Conservation (phyloP, 2,113 vertebrate species). For the Leptobrachium ailaonicum region DNA sequence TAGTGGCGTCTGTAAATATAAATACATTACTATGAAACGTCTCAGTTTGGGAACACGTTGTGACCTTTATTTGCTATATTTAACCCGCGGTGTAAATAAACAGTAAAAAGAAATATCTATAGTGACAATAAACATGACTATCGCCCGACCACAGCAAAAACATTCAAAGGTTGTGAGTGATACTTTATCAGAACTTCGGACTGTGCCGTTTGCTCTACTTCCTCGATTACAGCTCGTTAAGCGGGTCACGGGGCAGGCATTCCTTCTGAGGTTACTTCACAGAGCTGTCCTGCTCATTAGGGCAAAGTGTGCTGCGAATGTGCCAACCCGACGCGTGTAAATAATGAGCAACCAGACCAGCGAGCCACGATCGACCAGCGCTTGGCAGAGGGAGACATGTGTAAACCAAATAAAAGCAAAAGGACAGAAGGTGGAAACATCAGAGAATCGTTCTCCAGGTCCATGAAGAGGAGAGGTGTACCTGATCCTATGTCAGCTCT, state of each 20-base stretch:
- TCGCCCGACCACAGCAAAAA: background rate
- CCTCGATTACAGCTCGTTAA: background rate
- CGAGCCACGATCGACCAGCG: too few species aligned
- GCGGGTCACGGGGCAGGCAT: constrained; percentile 1
- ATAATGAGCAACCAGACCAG: too few species aligned
- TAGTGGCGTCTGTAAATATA: too few species aligned
- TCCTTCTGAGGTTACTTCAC: background rate
- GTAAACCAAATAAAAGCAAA: background rate
- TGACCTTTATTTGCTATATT: background rate
- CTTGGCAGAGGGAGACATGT: background rate
- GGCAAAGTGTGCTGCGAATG: background rate
- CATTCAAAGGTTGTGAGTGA: background rate
- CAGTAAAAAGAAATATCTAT: background rate
- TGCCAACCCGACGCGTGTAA: background rate
- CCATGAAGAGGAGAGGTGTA: background rate
- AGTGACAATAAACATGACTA: background rate
- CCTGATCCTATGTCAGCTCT: too few species aligned
- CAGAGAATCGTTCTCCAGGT: background rate
- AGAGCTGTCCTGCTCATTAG: constrained; percentile 2
- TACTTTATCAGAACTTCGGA: background rate
- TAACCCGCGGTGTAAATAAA: background rate
- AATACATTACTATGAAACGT: too few species aligned
- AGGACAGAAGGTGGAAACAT: background rate
- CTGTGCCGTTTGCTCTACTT: constrained; percentile 7
- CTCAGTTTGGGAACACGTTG: too few species aligned